Evolutionary conservation across 2,888 invertebrate species (phyloP).

Genomic region (Cantharis flavilabris): DNA sequence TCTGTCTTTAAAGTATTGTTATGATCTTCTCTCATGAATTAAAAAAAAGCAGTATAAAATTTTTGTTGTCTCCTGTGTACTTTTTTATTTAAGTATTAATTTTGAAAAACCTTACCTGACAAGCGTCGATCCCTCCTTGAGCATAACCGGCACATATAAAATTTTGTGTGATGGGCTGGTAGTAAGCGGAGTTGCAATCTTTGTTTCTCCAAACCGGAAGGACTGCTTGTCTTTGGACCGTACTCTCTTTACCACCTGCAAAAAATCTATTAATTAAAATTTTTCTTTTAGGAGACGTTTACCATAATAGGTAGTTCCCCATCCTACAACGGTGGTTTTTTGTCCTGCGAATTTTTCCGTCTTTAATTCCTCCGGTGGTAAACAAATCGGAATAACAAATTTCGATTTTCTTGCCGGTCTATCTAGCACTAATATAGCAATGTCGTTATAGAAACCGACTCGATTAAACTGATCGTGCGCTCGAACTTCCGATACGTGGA

Average conservation of each 20-base stretch:
- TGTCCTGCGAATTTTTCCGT: conserved; percentile 72
- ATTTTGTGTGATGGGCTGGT: conserved; percentile 88
- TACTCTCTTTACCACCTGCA: conserved; percentile 82
- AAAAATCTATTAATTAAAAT: conserved; percentile 9
- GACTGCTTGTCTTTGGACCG: conserved; percentile 80
- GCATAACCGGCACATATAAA: conserved; percentile 90
- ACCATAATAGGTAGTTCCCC: conserved; percentile 90
- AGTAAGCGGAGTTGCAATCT: conserved; percentile 88
- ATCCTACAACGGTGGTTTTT: conserved; percentile 86
- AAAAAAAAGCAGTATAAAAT: no score
- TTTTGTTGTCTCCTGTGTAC: no score
- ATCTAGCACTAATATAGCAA: conserved; percentile 80
- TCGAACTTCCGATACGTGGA: conserved; percentile 75
- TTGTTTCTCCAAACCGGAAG: conserved; percentile 89
- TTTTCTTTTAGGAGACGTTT: conserved; percentile 23
- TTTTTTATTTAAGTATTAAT: no score
- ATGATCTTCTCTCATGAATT: no score
- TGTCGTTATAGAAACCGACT: conserved; percentile 93
- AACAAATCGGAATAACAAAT: conserved; percentile 85
- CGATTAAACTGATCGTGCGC: conserved; percentile 86
- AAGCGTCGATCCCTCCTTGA: conserved; percentile 91
- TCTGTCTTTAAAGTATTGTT: no score
- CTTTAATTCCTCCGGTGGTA: conserved; percentile 67
- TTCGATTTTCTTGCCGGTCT: conserved; percentile 78
- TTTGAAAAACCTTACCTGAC: conserved; percentile 68